phyloP scores from a whole-genome alignment of 2,797 vertebrate genomes.

The Ctenochaetus hawaiiensis region DNA sequence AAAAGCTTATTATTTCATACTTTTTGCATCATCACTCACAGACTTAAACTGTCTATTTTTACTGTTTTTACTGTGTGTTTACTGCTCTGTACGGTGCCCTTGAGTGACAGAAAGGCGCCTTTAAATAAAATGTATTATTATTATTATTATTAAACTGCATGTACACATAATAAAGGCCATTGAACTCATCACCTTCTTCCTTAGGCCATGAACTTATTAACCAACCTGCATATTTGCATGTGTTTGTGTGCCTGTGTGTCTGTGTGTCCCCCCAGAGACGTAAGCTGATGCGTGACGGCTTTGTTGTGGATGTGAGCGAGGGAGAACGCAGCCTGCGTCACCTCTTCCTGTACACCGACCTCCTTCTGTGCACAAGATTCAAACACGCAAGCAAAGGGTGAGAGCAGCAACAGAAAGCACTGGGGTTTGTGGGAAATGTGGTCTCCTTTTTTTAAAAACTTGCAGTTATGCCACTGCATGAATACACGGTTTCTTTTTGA shows the following conservation, averaged over 20 bases:
- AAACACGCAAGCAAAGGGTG: conserved; percentile 79
- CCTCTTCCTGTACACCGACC: conserved; percentile 87
- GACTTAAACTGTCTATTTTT: too few relatives aligned
- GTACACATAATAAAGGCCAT: too few relatives aligned
- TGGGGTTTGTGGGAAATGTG: conserved; percentile 13
- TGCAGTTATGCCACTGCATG: not conserved
- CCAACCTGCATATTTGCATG: too few relatives aligned
- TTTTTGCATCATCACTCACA: too few relatives aligned
- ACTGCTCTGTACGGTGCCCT: too few relatives aligned
- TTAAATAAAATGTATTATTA: too few relatives aligned
- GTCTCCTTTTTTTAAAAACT: not conserved
- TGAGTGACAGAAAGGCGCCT: too few relatives aligned
- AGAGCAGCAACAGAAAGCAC: conserved; percentile 7
- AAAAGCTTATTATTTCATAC: too few relatives aligned
- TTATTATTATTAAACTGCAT: too few relatives aligned
- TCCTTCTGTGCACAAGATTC: conserved; percentile 83
- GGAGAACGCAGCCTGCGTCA: conserved; percentile 81
- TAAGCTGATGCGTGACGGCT: conserved; percentile 84
- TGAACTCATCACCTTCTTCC: too few relatives aligned
- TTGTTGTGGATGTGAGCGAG: conserved; percentile 81
- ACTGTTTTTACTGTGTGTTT: too few relatives aligned
- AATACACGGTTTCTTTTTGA: not conserved
- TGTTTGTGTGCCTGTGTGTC: not conserved
- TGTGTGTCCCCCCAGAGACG: conserved; percentile 72
- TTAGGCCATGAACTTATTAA: too few relatives aligned